phyloP scores from a whole-genome alignment of 2,888 invertebrate genomes.

The Nymphalis polychloros region DNA sequence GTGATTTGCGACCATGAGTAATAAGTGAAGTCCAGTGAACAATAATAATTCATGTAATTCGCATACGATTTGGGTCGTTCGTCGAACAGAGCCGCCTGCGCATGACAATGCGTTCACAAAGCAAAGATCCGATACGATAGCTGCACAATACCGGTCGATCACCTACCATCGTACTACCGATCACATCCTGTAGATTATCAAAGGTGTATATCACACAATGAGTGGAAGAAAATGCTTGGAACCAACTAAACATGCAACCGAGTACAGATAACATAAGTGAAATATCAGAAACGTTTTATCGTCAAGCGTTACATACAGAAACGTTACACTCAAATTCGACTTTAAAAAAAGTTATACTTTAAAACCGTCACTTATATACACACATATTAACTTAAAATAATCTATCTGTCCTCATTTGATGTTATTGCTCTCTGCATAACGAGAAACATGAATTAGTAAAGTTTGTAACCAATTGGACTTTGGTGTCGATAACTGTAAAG shows the following conservation, averaged over 20 bases:
- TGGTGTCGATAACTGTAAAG: conserved; percentile 42
- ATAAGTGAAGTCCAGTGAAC: conserved; percentile 55
- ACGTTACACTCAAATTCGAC: no score
- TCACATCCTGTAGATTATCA: conserved; percentile 35
- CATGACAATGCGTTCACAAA: conserved; percentile 74
- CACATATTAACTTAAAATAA: no score
- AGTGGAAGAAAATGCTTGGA: neutral
- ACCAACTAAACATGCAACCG: neutral
- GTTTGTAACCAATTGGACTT: conserved; percentile 52
- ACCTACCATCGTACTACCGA: conserved; percentile 52
- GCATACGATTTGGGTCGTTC: conserved; percentile 72
- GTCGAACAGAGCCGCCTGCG: conserved; percentile 60
- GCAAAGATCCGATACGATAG: conserved; percentile 76
- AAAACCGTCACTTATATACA: no score
- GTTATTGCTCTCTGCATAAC: conserved; percentile 49
- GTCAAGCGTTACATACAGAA: no score
- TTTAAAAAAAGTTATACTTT: no score
- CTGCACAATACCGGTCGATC: conserved; percentile 73
- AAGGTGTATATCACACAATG: conserved; percentile 3
- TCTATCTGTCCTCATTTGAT: conserved; percentile 43
- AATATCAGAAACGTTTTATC: no score
- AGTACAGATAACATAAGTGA: no score
- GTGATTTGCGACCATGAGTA: conserved; percentile 47
- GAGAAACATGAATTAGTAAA: conserved; percentile 49
- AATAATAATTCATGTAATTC: conserved; percentile 62